phyloP scores from a whole-genome alignment of 2,797 vertebrate species.

The Dendrocincla tyrannina region DNA sequence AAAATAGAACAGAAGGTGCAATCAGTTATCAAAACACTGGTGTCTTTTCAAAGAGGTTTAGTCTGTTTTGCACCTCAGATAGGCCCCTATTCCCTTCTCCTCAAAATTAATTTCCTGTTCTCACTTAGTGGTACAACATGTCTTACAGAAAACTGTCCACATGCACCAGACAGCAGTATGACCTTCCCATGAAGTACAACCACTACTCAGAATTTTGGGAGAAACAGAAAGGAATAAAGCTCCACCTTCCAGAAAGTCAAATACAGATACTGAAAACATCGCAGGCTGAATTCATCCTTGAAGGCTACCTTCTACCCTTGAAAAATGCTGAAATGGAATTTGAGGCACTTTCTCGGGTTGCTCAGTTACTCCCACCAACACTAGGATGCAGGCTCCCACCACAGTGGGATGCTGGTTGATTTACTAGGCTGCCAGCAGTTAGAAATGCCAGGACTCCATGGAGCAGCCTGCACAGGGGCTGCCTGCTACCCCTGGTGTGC shows the following conservation, averaged over 20 bases:
- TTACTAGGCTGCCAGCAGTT: neutral
- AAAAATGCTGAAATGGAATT: neutral
- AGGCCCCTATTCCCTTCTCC: neutral
- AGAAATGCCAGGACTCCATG: neutral
- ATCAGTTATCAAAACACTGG: conserved; percentile 4
- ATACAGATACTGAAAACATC: neutral
- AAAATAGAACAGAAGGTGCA: conserved; percentile 43
- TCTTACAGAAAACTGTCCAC: neutral
- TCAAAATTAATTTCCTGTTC: neutral
- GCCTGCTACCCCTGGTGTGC: rapidly evolving
- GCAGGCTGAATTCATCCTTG: neutral
- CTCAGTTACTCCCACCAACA: neutral
- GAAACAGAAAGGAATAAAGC: neutral
- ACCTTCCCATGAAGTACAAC: neutral
- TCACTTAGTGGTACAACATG: neutral
- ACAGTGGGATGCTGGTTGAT: neutral
- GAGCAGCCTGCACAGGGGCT: neutral
- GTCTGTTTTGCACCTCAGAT: neutral
- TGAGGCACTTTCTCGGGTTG: neutral
- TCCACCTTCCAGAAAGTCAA: neutral
- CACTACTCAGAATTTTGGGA: neutral
- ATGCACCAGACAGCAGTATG: neutral
- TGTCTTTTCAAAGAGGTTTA: neutral
- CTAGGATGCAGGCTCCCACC: neutral
- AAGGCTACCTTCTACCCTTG: neutral